A percentile compares a stretch with the other conserved stretches of the same genome.
Conservation (phyloP, 2,797 vertebrate genomes). For the Hozukius guyotensis region DNA sequence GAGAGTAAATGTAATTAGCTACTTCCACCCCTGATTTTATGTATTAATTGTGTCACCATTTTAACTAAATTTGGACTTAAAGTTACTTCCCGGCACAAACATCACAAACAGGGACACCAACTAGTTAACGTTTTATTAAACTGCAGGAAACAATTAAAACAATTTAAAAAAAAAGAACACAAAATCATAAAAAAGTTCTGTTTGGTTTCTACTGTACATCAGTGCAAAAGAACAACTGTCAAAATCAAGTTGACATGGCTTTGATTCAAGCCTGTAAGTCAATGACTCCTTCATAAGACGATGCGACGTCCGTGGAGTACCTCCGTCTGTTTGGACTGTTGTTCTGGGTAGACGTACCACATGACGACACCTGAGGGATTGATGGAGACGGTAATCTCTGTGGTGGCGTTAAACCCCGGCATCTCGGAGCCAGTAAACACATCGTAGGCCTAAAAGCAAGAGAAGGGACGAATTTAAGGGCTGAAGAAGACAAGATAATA, state of each 20-base stretch:
- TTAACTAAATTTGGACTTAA: background rate
- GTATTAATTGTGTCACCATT: background rate
- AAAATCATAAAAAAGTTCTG: too few species aligned
- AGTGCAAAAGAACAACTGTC: background rate
- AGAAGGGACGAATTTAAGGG: background rate
- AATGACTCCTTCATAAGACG: constrained; percentile 1
- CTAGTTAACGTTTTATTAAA: background rate
- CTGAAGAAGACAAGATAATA: background rate
- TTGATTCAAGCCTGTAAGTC: background rate
- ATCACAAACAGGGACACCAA: background rate
- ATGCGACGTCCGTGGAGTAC: background rate
- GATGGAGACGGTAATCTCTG: constrained; percentile 80
- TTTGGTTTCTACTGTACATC: background rate
- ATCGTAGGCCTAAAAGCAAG: constrained; percentile 77
- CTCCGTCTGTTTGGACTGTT: background rate
- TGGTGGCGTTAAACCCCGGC: constrained; percentile 57
- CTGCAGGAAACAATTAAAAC: background rate
- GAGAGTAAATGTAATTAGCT: background rate
- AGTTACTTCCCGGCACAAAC: background rate
- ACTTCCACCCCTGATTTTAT: background rate
- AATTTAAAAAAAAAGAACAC: background rate
- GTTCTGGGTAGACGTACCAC: constrained; percentile 80
- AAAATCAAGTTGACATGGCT: background rate
- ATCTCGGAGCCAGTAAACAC: constrained; percentile 76
- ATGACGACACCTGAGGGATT: constrained; percentile 89